Evolutionary conservation across 2,888 invertebrate species (phyloP), one percentile per base, ranked within the genome.

Genomic region (Bedellia somnulentella): DNA sequence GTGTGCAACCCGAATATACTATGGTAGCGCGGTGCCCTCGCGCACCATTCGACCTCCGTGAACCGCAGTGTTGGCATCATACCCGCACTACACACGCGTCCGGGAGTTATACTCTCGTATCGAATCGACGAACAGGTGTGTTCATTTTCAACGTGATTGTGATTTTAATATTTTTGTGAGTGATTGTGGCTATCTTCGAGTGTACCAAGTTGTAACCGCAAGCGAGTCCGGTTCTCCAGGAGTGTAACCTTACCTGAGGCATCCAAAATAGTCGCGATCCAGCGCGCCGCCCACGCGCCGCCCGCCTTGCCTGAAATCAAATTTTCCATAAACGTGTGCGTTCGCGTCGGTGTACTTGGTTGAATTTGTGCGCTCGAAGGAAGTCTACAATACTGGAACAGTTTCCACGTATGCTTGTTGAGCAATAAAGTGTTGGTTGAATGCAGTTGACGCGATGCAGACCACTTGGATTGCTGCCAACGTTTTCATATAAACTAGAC

Each of bases 51-150:
- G 75, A 75, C 67, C 67, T 59, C 67, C 67, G 70, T 71, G 73
- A 64, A 63, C 59, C 64, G 48, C 73, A 73, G 76, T 73, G 64
- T 64, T 40, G 71, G 75, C 70, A 71, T 43, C 59, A 48, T 46
- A 55, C 68, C 61, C 58, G 62, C 45, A 68, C 68, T 67, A 61
- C 57, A 64, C 40, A 71, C 73, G 73, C 70, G 73, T 59, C 51
- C 67, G 75, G 54, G 75, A 75, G 64, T 53, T 56, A 53, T 62
- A 64, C 66, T 75, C 75, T 68, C 68, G 66, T 70, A 63, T 52
- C 71, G 73, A 71, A 54, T 67, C 66, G 54, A 73, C 76, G 71
- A 75, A 75, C 76, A 76, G 77, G 77, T 76, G 62, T 61, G 66
- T 67, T 57, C 43, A 49, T 46, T n/a, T 67, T 67, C 66, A 70